Conservation (phyloP, 2,888 invertebrate genomes). For the Acanthacorydalis orientalis region DNA sequence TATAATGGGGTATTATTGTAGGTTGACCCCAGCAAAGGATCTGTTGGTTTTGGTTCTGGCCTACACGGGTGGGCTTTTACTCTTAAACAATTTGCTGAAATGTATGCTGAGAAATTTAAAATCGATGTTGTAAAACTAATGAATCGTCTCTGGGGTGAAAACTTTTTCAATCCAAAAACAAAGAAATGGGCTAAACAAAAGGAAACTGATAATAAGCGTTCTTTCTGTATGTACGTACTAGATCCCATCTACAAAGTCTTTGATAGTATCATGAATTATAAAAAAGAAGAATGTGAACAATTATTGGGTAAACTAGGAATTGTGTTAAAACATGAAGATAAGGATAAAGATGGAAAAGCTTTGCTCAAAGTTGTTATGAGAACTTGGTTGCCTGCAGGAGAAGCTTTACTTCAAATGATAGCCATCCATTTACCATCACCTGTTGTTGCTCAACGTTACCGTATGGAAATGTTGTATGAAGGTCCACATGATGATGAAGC, state of each 20-base stretch:
- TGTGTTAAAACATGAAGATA: slow-evolving; percentile 83
- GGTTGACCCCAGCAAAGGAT: slow-evolving; percentile 94
- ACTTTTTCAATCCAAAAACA: slow-evolving; percentile 92
- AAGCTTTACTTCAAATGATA: slow-evolving; percentile 99
- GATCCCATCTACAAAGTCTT: slow-evolving; percentile 97
- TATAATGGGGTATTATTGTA: too few relatives aligned
- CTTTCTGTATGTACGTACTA: slow-evolving; percentile 97
- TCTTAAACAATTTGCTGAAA: slow-evolving; percentile 97
- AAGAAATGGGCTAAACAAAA: slow-evolving; percentile 97
- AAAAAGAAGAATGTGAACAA: slow-evolving; percentile 77
- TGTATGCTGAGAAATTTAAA: slow-evolving; percentile 98
- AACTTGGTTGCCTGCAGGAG: slow-evolving; percentile 98
- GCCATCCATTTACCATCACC: slow-evolving; percentile 99
- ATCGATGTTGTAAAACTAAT: slow-evolving; percentile 93
- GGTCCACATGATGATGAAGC: slow-evolving; percentile 79
- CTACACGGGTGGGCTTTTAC: slow-evolving; percentile 99
- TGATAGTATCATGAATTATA: slow-evolving; percentile 42
- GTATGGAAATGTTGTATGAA: slow-evolving; percentile 99
- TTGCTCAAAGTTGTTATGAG: slow-evolving; percentile 97
- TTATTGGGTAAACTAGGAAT: slow-evolving; percentile 85
- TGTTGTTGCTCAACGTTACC: slow-evolving; percentile 95
- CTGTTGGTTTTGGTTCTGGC: slow-evolving; percentile 98
- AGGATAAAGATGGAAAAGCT: slow-evolving; percentile 91
- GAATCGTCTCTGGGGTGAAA: slow-evolving; percentile 97
- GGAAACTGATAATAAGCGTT: slow-evolving; percentile 83